Evolutionary conservation across 2,797 vertebrate species (phyloP), one percentile per base, ranked within the genome.

Genomic region (Anguilla obscura): DNA sequence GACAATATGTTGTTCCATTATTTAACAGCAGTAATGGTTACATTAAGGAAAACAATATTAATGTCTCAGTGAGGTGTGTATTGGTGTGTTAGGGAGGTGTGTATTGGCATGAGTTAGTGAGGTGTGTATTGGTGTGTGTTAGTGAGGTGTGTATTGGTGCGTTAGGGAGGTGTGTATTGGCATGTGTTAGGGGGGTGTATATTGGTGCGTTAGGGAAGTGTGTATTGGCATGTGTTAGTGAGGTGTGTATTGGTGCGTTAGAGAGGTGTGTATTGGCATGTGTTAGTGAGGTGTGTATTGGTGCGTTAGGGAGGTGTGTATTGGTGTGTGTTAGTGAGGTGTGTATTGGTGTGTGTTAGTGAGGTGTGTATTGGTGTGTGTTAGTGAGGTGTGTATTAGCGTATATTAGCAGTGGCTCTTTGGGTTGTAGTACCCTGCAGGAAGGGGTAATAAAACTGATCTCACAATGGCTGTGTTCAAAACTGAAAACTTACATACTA

Each of bases 361-460:
- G 45, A n/a, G 21, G 7, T 52, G 58, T 56, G 40, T 87, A 36
- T 10, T 69, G 36, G 60, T 14, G 45, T 14, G 52, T 58, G 45
- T 58, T 12, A 14, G 52, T 79, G 86, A 21, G 45, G 79, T 71
- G 66, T 27, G 24, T 71, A 30, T 71, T 27, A 10, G 52, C 86
- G 71, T 86, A 85, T 88, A 21, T 56, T 14, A 10, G n/a, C n/a
- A 40, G 79, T 84, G 16, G 82, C 76, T 91, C 66, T 87, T 69
- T 88, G 85, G 80, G 60, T 10, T 33, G 60, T 12, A 30, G 79
- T 88, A 87, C 76, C 84, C 87, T 89, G 88, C 87, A 90, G 10
- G 89, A 66, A 86, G 52, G 45, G 84, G 21, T 40, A 85, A 80
- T 80, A 86, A 87, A 24, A 60, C 4, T 2, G 21, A 60, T 18